Percentiles rank a stretch among this genome's conserved stretches.
Conservation (phyloP, 1,140 invertebrate species). For the Drosophila parvula region DNA sequence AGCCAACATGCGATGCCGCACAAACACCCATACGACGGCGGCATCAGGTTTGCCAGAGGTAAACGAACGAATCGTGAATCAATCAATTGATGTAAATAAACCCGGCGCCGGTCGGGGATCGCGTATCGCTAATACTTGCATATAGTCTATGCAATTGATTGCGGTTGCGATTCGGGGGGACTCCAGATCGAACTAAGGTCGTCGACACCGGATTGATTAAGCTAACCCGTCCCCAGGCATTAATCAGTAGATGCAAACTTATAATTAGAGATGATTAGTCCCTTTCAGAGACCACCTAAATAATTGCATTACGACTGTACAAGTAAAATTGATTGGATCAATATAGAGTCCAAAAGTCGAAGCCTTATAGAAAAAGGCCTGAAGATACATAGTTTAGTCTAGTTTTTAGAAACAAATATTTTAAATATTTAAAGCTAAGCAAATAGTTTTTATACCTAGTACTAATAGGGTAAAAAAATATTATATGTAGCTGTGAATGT, state of each 20-base stretch:
- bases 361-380: too few species aligned
- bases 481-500: too few species aligned
- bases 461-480: too few species aligned
- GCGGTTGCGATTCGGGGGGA: slow-evolving; percentile 12
- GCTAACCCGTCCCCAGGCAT: neutral
- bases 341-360: neutral
- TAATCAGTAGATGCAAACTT: slow-evolving; percentile 9
- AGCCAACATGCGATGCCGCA: slow-evolving; percentile 21
- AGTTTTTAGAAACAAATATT: too few species aligned
- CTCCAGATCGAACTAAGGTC: slow-evolving; percentile 18
- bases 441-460: too few species aligned
- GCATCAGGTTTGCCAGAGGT: slow-evolving; percentile 63
- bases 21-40: slow-evolving; percentile 17
- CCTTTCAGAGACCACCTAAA: neutral
- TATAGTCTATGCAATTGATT: slow-evolving; percentile 15
- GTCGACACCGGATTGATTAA: slow-evolving; percentile 30
- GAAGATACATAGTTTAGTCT: too few species aligned
- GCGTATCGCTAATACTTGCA: slow-evolving; percentile 2
- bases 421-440: too few species aligned
- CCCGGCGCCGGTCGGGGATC: slow-evolving; percentile 6
- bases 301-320: neutral
- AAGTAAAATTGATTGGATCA: neutral
- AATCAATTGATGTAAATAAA: slow-evolving; percentile 47
- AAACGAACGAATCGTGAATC: slow-evolving; percentile 61
- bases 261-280: neutral